Conservation (phyloP, 2,113 vertebrate species). For the Aegithalos caudatus region DNA sequence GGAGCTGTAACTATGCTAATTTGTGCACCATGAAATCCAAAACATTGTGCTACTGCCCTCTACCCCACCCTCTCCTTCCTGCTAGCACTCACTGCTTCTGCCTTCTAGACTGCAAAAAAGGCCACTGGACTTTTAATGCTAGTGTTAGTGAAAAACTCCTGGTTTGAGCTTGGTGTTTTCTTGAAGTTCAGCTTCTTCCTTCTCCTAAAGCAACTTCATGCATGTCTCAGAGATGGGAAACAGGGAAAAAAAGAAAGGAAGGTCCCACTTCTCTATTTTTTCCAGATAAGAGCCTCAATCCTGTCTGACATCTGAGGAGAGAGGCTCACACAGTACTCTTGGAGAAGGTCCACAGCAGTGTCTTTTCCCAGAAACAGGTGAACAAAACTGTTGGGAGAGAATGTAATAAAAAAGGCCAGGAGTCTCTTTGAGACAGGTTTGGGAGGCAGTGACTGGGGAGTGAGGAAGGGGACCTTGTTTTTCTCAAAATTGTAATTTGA, state of each 20-base stretch:
- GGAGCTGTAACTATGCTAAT: background rate
- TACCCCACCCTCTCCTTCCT: background rate
- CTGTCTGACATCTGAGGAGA: background rate
- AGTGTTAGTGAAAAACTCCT: background rate
- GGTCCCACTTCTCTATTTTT: background rate
- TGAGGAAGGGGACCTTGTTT: background rate
- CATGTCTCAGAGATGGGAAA: background rate
- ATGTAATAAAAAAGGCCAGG: background rate
- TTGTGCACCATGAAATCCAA: background rate
- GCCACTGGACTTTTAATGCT: background rate
- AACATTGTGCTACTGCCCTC: fast-evolving
- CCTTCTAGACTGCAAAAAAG: background rate
- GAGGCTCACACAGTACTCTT: background rate
- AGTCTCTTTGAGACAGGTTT: background rate
- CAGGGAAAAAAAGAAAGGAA: background rate
- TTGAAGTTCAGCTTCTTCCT: background rate
- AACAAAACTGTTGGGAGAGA: background rate
- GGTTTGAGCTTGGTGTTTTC: background rate
- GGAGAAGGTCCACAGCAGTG: background rate
- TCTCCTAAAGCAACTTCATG: background rate
- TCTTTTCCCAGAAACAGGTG: background rate
- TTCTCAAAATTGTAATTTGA: background rate
- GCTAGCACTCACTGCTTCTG: background rate
- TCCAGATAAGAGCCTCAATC: background rate
- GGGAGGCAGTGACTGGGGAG: background rate